Percentiles rank a stretch among this genome's conserved stretches.
phyloP scores from a whole-genome alignment of 2,888 invertebrate species.

The Ceramica pisi region DNA sequence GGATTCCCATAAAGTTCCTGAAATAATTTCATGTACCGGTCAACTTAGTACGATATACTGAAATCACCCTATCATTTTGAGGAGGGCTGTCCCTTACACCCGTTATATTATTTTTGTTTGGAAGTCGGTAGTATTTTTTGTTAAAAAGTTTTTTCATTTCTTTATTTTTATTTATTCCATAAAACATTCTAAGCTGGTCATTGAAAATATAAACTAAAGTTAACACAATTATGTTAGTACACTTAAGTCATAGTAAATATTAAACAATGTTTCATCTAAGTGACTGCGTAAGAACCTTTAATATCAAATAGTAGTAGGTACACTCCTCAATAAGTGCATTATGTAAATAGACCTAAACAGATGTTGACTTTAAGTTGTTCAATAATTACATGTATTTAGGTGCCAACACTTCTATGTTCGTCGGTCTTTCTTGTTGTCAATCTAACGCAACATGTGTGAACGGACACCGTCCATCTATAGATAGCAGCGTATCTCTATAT shows the following conservation, averaged over 20 bases:
- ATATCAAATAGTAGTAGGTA: constrained; percentile 45
- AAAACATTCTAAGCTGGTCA: neutral
- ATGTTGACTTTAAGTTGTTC: constrained; percentile 65
- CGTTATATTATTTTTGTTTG: no score
- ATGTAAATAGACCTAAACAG: constrained; percentile 52
- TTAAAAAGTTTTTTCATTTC: no score
- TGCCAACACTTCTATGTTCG: constrained; percentile 61
- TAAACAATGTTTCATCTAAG: constrained; percentile 28
- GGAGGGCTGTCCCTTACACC: no score
- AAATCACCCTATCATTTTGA: no score
- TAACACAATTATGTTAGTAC: neutral
- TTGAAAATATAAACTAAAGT: neutral
- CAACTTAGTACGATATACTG: no score
- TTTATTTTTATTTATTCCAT: neutral
- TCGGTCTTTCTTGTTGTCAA: constrained; percentile 54
- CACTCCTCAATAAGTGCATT: constrained; percentile 41
- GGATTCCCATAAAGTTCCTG: no score
- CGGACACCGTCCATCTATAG: constrained; percentile 41
- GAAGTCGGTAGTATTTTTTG: no score
- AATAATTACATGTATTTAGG: constrained; percentile 73
- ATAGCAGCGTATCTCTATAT: constrained; percentile 60
- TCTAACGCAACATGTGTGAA: constrained; percentile 57
- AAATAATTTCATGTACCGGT: no score
- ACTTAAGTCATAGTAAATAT: neutral
- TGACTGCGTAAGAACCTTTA: constrained; percentile 18